Conservation (phyloP, 2,888 invertebrate genomes). For the Pseudanteris insignis region DNA sequence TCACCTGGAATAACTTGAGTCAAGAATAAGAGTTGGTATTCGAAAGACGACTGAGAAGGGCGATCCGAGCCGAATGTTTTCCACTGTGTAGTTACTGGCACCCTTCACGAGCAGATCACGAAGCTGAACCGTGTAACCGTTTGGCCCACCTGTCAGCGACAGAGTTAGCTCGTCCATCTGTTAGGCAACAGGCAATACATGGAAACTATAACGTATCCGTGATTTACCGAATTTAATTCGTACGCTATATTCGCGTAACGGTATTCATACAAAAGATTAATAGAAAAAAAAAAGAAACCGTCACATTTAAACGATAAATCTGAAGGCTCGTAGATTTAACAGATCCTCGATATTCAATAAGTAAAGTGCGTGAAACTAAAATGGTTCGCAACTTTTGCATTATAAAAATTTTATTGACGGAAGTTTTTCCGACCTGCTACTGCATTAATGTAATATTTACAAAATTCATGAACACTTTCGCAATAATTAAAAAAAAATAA, state of each 20-base stretch:
- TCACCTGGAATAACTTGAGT: conserved; percentile 72
- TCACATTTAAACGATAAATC: too few species aligned
- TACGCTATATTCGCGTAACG: conserved; percentile 5
- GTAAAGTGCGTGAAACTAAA: too few species aligned
- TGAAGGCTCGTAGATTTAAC: too few species aligned
- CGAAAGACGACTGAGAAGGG: conserved; percentile 74
- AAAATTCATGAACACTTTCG: too few species aligned
- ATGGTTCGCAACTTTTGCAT: too few species aligned
- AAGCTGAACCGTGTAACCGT: conserved; percentile 68
- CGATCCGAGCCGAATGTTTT: conserved; percentile 69
- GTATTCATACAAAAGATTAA: too few species aligned
- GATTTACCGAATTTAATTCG: conserved; percentile 19
- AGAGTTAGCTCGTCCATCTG: conserved; percentile 69
- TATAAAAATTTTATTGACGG: too few species aligned
- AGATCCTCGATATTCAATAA: too few species aligned
- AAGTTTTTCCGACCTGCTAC: too few species aligned
- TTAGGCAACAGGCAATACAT: conserved; percentile 35
- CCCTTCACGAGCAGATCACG: conserved; percentile 67
- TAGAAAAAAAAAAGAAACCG: too few species aligned
- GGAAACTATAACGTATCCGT: conserved; percentile 33
- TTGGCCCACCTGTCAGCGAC: conserved; percentile 67
- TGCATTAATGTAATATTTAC: too few species aligned
- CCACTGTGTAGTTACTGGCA: conserved; percentile 67
- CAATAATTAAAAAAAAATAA: too few species aligned
- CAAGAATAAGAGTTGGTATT: conserved; percentile 74